Conservation (phyloP, 1,140 invertebrate genomes). For the Ceratoteleas bidentatus region DNA sequence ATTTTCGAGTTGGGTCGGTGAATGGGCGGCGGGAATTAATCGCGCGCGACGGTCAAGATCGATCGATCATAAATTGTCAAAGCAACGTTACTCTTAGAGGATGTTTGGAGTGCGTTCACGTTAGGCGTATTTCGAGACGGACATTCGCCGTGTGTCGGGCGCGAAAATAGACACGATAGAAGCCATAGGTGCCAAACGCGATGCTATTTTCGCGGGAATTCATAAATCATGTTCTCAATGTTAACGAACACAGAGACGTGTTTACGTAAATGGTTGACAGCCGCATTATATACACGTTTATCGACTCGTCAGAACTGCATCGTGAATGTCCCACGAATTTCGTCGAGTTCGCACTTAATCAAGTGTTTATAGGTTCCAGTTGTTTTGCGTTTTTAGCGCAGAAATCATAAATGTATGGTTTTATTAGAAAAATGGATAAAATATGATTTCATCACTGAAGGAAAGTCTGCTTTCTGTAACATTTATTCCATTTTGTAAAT, state of each 20-base stretch:
- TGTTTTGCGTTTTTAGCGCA: no score
- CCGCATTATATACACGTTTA: constrained; percentile 11
- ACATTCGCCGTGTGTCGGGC: constrained; percentile 31
- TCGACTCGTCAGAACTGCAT: not conserved
- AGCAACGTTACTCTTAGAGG: constrained; percentile 14
- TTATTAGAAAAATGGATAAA: no score
- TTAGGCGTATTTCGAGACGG: constrained; percentile 39
- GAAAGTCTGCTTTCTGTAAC: no score
- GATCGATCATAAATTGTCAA: constrained; percentile 35
- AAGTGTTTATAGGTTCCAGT: no score
- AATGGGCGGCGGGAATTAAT: not conserved
- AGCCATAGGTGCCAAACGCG: constrained; percentile 55
- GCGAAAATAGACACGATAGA: constrained; percentile 51
- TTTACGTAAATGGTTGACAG: constrained; percentile 44
- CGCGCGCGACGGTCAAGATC: constrained; percentile 1
- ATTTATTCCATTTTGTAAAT: no score
- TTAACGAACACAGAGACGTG: constrained; percentile 40
- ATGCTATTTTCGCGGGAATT: constrained; percentile 52
- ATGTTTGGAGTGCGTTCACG: constrained; percentile 34
- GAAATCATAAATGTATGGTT: no score
- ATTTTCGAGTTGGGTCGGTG: no score
- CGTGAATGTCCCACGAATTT: no score
- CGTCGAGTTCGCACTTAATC: no score
- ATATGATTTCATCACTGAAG: no score
- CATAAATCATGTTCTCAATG: constrained; percentile 54